A percentile compares a stretch with the other conserved stretches of the same genome.
Evolutionary conservation across 1,140 invertebrate genomes (phyloP).

Genomic region (Heterodera carotae): DNA sequence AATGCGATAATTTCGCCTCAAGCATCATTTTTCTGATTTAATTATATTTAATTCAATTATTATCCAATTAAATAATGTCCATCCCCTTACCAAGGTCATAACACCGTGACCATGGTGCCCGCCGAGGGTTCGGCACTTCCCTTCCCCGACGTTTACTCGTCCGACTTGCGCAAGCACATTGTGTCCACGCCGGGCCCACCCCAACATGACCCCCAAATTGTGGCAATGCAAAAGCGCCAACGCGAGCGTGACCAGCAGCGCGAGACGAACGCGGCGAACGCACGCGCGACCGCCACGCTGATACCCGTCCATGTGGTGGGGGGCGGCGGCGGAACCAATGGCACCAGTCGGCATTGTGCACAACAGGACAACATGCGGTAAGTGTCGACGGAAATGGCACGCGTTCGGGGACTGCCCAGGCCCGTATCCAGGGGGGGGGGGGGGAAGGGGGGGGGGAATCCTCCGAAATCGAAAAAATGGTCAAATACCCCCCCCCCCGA

Average conservation of each 20-base stretch:
- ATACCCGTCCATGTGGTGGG: conserved; percentile 47
- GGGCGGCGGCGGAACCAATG: too few relatives aligned
- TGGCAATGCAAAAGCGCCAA: conserved; percentile 32
- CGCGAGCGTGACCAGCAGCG: conserved; percentile 36
- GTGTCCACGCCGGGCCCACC: conserved; percentile 35
- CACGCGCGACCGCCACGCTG: conserved; percentile 18
- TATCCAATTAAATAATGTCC: neutral
- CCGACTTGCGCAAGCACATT: conserved; percentile 58
- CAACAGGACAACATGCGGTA: conserved; percentile 22
- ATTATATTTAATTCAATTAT: neutral
- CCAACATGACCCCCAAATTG: conserved; percentile 32
- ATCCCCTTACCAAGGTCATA: conserved; percentile 56
- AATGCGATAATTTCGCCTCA: too few relatives aligned
- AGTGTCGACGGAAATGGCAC: conserved; percentile 34
- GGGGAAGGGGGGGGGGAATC: too few relatives aligned
- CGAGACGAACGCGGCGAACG: conserved; percentile 13
- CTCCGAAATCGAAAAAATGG: too few relatives aligned
- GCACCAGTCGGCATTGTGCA: too few relatives aligned
- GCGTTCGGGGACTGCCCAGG: too few relatives aligned
- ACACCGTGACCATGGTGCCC: conserved; percentile 75
- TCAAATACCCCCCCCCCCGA: too few relatives aligned
- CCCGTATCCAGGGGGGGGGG: too few relatives aligned
- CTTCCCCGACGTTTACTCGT: conserved; percentile 76
- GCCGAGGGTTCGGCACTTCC: conserved; percentile 73
- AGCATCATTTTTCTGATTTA: too few relatives aligned